Evolutionary conservation across 2,888 invertebrate species (phyloP), one percentile per base, ranked within the genome.

Genomic region (Brachylomia viminalis): DNA sequence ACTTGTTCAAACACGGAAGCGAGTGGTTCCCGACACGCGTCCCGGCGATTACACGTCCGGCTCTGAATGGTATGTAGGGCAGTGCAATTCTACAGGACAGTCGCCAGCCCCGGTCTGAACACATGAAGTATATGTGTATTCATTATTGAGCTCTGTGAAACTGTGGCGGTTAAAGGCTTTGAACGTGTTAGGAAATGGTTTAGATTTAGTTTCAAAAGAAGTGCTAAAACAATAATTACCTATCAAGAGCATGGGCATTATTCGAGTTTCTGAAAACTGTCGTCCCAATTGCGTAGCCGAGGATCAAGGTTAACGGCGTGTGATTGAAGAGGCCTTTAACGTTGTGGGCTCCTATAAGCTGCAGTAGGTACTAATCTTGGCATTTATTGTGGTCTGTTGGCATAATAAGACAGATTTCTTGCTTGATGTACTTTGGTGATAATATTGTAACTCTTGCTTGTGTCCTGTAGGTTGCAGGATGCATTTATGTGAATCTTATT

Each of bases 21-120:
- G 70, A 71, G 56, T 61, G 79, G 72, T 59, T 58, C 23, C 23
- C 27, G 47, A 4, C 61, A 54, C 66, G 20, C 69, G 75, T 69
- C 27, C 70, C 75, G 79, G 69, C 56, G 73, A 74, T 73, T 72
- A 83, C 71, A 74, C 52, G 64, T 79, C 76, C 71, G 73, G 59
- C 58, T 13, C 33, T 80, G 59, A 83, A 72, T 79, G 58, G 30
- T 72, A 79, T 77, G 33, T 79, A 72, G 83, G 72, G 30, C 82
- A 75, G 62, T 65, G 70, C 81, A 77, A 64, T 59, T 70, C 65
- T 38, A 65, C 47, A 52, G 62, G 42, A 75, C 58, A 78, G 58
- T 33, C 45, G 17, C 33, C 33, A 33, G 59, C 27, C n/a, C 42
- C 52, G 27, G 69, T 5, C 30, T 62, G 47, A 73, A 70, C 47